Base-by-base conservation (phyloP, 2,888 invertebrate genomes). In the Mesorhabditis spiculigera region DNA sequence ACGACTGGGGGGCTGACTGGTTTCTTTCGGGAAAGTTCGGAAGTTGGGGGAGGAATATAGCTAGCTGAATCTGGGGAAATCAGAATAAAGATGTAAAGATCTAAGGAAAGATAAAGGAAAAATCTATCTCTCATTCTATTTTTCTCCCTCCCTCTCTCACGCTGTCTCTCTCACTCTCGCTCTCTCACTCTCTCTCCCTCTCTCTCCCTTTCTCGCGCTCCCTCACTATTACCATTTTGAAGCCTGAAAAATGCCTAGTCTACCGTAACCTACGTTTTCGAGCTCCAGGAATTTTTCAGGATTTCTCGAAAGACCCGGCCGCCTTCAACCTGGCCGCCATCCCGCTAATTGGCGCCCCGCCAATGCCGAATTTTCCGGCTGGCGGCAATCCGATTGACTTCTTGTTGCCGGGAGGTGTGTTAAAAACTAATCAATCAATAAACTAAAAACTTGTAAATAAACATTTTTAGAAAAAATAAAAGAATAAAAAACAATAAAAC, bases 261-360 rank as follows among this genome's bases (percentile, higher is more conserved):
- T 64, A 45, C 65, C 65, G 28, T 42, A 63, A 63, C 10, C 10
- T 63, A 3, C 10, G 10, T n/a, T 45, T 70, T 61, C 42, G 10
- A 58, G 10, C 13, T 58, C 58, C 28, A 8, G 6, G 45, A 45
- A 58, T 62, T 16, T 68, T 73, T 5, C 71, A 83, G 83, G 85
- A 85, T 68, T 85, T 82, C 69, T 77, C 77, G n/a, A 75, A 78
- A 63, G 78, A 80, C 65, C 75, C 72, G 41, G 72, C 78, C 0
- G 74, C 77, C 4, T 81, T 81, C 72, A 77, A 81, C 63, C 71
- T 81, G 61, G 65, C 71, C 8, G 81, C 84, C 10, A 75, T 84
- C 4, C 78, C 80, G 43, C 78, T 78, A 45, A 82, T 83, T 66
- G 85, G 85, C 28, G 75, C 82, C 5, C 83, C 84, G 6, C 85